Percentiles rank a stretch among this genome's conserved stretches.
These are phyloP conservation scores for Megaceryle maxima DNA, from an alignment of 2,113 vertebrate species.

Conservation along the genomic window DNA sequence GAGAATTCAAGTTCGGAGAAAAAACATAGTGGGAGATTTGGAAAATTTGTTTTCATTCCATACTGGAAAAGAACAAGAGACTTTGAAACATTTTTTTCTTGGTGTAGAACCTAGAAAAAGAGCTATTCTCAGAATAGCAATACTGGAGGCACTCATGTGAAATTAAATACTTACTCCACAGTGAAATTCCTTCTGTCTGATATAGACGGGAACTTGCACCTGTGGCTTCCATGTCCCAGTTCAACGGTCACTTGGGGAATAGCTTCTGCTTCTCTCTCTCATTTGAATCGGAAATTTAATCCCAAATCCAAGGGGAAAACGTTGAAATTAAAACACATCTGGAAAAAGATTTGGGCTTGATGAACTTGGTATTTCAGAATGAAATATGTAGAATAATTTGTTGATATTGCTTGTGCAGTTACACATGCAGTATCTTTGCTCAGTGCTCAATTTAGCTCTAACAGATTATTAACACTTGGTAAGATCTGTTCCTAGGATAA, in stretches of 20 bases:
- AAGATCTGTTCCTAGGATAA: not conserved
- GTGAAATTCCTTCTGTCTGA: constrained; percentile 35
- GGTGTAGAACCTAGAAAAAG: not conserved
- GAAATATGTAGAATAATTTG: not conserved
- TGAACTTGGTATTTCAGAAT: not conserved
- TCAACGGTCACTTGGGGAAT: not conserved
- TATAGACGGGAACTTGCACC: constrained; percentile 32
- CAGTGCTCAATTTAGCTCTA: not conserved
- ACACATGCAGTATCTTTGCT: not conserved
- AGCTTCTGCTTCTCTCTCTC: not conserved
- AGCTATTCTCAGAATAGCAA: constrained; percentile 3
- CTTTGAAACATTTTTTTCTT: not conserved
- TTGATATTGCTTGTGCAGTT: not conserved
- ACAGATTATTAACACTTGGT: not conserved
- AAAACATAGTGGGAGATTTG: not conserved
- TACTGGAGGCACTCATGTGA: constrained; percentile 40
- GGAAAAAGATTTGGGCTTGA: not conserved
- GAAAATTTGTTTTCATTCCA: constrained; percentile 3
- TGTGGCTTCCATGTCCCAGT: constrained; percentile 24
- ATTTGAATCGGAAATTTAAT: not conserved
- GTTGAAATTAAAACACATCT: not conserved
- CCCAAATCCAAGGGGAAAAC: not conserved
- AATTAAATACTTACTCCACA: not conserved
- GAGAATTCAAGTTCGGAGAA: not conserved
- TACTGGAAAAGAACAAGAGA: not conserved